Evolutionary conservation across 2,888 invertebrate genomes (phyloP), one percentile per base, ranked within the genome.

Genomic region (Tortrix viridana): DNA sequence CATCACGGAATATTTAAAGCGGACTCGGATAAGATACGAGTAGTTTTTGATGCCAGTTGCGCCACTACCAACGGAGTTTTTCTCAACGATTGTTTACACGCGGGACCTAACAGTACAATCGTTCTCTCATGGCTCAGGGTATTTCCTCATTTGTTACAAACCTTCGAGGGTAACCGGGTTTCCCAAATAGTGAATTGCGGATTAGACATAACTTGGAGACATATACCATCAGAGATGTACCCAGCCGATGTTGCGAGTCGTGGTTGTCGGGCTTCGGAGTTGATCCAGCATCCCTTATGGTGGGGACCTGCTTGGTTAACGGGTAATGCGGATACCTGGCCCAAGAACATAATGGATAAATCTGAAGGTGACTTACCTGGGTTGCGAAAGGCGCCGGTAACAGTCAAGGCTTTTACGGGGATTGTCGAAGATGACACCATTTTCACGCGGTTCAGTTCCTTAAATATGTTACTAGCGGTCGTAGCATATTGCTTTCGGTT

Each of bases 141-240:
- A n/a, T 23, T 23, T 19, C 48, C 48, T 5, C 48, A 48, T 48
- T 26, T 48, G n/a, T 48, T 48, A 20, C 48, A 48, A n/a, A 48
- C 48, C 14, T 48, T 48, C 23, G 48, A 48, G 6, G 48, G 48
- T 4, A 48, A 48, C 20, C 5, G 48, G 26, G 48, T 48, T 14
- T 48, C 48, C 3, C 48, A 48, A 22, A 48, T 48, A 2, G 12
- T 48, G 1, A 48, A 48, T 14, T 48, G 48, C 7, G 48, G 23
- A 20, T n/a, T 22, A 16, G 4, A 22, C 2, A 3, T 48, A n/a
- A 48, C 23, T 1, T 23, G 48, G 48, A 4, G 26, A 5, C 50
- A 50, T 50, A 6, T 50, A 7, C 50, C 50, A 5, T 22, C 50
- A 5, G 50, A 22, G 6, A n/a, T 23, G 50, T 23, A 50, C 23